phyloP scores from a whole-genome alignment of 2,888 invertebrate genomes.

The Nowickia ferox region DNA sequence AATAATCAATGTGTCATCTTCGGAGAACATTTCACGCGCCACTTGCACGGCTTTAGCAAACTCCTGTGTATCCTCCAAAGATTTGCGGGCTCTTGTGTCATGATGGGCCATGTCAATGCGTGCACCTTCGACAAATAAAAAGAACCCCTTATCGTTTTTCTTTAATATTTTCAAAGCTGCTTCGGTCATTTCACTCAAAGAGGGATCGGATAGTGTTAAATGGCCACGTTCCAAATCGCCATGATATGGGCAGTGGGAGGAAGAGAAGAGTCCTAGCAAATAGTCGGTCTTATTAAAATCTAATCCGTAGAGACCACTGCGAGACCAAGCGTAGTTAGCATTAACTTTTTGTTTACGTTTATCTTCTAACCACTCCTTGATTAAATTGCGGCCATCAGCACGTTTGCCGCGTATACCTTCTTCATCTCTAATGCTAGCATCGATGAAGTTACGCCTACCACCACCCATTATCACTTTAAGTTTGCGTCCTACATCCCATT shows the following conservation, averaged over 20 bases:
- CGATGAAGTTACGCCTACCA: constrained; percentile 79
- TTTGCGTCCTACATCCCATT: constrained; percentile 87
- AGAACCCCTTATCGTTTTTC: constrained; percentile 87
- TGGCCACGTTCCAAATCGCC: constrained; percentile 84
- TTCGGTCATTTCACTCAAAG: constrained; percentile 88
- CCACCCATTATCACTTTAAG: constrained; percentile 87
- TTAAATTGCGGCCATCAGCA: constrained; percentile 87
- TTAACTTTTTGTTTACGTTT: constrained; percentile 74
- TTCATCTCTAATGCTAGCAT: constrained; percentile 83
- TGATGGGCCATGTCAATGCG: constrained; percentile 85
- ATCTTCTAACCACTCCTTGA: constrained; percentile 86
- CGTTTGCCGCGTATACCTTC: constrained; percentile 85
- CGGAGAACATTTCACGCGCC: constrained; percentile 86
- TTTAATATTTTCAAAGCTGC: constrained; percentile 87
- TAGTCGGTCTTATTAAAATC: constrained; percentile 84
- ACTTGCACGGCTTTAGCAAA: constrained; percentile 88
- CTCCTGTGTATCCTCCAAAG: constrained; percentile 92
- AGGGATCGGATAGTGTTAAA: constrained; percentile 84
- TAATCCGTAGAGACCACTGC: constrained; percentile 79
- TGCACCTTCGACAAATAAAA: constrained; percentile 89
- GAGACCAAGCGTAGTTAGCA: constrained; percentile 82
- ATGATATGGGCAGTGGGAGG: constrained; percentile 86
- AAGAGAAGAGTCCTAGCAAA: constrained; percentile 85
- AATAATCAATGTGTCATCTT: constrained; percentile 90
- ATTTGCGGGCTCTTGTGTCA: constrained; percentile 86